phyloP scores from a whole-genome alignment of 2,797 vertebrate species.

The Spondyliosoma cantharus region DNA sequence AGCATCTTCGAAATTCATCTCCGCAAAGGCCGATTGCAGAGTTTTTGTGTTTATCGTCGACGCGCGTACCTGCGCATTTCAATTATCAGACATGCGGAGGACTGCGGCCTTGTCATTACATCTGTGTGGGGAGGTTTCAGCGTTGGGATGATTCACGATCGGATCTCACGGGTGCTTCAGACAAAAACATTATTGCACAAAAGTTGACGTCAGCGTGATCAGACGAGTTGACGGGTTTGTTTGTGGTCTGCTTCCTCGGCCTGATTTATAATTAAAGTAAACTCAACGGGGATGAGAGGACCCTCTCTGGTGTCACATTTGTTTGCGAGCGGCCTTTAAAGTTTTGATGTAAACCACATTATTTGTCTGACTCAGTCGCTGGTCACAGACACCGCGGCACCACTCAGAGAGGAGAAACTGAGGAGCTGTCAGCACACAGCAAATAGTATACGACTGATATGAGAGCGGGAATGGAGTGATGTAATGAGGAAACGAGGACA shows the following conservation, averaged over 20 bases:
- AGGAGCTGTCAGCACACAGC: constrained; percentile 18
- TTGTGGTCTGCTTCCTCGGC: background rate
- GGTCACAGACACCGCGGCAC: constrained; percentile 46
- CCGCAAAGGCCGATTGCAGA: constrained; percentile 59
- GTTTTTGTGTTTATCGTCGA: constrained; percentile 7
- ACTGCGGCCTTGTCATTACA: constrained; percentile 40
- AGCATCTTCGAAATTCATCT: constrained; percentile 19
- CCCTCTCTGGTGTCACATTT: background rate
- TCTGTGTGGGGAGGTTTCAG: background rate
- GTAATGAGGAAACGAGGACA: background rate
- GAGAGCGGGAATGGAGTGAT: background rate
- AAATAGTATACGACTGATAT: constrained; percentile 20
- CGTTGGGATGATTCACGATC: constrained; percentile 17
- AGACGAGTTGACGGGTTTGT: background rate
- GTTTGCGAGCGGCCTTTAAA: constrained; percentile 20
- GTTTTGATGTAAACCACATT: constrained; percentile 26
- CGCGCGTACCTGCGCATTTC: constrained; percentile 20
- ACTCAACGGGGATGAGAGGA: background rate
- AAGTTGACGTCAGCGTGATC: constrained; percentile 10
- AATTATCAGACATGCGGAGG: constrained; percentile 17
- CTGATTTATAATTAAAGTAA: background rate
- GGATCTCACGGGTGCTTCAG: background rate
- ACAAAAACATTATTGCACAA: background rate
- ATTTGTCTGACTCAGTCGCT: constrained; percentile 31
- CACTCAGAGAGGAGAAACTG: constrained; percentile 3